These are phyloP conservation scores for Collichthys lucidus DNA, from an alignment of 2,113 vertebrate species.

Conservation along the genomic window DNA sequence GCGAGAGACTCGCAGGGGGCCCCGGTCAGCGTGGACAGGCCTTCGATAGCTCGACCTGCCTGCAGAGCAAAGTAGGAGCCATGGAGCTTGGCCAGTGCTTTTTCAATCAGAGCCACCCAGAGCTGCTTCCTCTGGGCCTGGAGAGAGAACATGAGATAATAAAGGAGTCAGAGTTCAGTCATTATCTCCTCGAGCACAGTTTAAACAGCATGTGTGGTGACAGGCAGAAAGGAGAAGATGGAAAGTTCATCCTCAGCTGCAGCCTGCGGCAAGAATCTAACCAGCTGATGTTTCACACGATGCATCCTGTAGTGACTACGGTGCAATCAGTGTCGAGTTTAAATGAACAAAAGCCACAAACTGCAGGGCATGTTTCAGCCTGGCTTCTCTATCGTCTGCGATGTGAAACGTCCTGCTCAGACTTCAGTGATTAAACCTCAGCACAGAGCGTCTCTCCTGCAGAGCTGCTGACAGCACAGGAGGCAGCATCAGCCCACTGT, in stretches of 20 bases:
- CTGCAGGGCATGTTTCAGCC: too few relatives aligned
- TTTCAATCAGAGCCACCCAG: constrained; percentile 97
- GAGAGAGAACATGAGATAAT: neutral
- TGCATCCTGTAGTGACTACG: too few relatives aligned
- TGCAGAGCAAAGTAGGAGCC: constrained; percentile 97
- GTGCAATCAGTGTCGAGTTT: neutral
- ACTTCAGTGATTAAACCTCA: too few relatives aligned
- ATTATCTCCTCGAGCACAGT: neutral
- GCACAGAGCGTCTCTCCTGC: too few relatives aligned
- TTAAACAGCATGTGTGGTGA: neutral
- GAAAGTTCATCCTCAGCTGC: neutral
- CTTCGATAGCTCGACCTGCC: constrained; percentile 95
- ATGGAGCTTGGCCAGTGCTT: constrained; percentile 95
- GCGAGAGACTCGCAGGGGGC: constrained; percentile 96
- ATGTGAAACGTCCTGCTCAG: too few relatives aligned
- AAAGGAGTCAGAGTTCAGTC: neutral
- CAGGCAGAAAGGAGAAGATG: neutral
- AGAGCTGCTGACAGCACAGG: too few relatives aligned
- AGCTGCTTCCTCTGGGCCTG: constrained; percentile 96
- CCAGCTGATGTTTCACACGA: too few relatives aligned
- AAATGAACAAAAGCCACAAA: neutral
- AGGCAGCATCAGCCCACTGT: too few relatives aligned
- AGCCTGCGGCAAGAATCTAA: neutral
- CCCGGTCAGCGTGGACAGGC: constrained; percentile 94
- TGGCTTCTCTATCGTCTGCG: too few relatives aligned